A percentile compares a stretch with the other conserved stretches of the same genome.
Conservation (phyloP, 2,888 invertebrate genomes). For the Chymomyza amoena region DNA sequence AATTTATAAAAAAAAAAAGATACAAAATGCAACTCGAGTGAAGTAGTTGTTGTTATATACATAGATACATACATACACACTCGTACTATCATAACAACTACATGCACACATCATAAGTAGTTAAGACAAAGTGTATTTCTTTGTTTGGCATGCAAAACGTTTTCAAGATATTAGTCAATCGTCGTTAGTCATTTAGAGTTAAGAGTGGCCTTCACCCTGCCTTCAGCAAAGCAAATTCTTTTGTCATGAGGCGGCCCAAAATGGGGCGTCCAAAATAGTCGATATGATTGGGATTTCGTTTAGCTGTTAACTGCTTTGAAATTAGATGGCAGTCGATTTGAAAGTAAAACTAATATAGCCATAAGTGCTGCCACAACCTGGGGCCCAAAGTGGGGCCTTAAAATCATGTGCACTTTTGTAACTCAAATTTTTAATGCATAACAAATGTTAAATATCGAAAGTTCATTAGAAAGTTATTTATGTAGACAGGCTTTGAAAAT, state of each 20-base stretch:
- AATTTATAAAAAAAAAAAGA: not conserved
- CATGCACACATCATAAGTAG: not conserved
- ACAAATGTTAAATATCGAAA: not conserved
- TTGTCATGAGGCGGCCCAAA: slow-evolving; percentile 35
- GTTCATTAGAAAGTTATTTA: not conserved
- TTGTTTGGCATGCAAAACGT: not conserved
- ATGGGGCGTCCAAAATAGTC: slow-evolving; percentile 46
- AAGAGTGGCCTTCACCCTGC: slow-evolving; percentile 44
- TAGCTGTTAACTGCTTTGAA: not conserved
- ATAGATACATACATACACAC: no score
- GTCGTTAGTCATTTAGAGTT: not conserved
- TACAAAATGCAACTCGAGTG: not conserved
- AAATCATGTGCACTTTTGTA: not conserved
- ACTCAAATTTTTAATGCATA: not conserved
- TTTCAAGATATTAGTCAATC: not conserved
- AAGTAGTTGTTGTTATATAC: not conserved
- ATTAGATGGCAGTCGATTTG: not conserved
- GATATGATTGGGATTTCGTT: not conserved
- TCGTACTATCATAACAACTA: not conserved
- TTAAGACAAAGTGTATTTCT: not conserved
- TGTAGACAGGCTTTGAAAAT: no score
- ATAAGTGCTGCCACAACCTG: not conserved
- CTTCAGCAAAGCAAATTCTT: slow-evolving; percentile 32
- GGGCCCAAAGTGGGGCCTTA: slow-evolving; percentile 19
- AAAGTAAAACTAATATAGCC: not conserved